Evolutionary conservation across 2,797 vertebrate species (phyloP).

Genomic region (Leptoclinus maculatus): DNA sequence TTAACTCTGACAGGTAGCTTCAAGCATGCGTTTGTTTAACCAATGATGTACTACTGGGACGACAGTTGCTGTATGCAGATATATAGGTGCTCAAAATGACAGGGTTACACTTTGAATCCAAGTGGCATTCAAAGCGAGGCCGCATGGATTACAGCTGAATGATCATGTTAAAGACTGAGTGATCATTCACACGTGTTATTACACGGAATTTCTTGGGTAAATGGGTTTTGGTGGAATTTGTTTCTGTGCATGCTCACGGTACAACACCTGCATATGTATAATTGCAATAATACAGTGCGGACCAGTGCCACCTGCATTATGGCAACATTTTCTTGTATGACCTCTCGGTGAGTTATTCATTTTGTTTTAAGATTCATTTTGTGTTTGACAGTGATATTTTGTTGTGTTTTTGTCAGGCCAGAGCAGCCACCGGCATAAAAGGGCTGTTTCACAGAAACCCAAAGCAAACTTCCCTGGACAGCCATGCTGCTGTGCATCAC

Average conservation of each 20-base stretch:
- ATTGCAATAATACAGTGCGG: conserved; percentile 31
- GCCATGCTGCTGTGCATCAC: conserved; percentile 97
- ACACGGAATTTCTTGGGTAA: not conserved
- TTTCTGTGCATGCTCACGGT: conserved; percentile 57
- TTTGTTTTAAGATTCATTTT: not conserved
- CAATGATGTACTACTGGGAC: not conserved
- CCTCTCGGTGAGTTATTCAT: not conserved
- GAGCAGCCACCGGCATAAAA: conserved; percentile 95
- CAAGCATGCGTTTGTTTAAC: conserved; percentile 13
- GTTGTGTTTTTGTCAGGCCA: conserved; percentile 85
- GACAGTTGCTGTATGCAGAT: not conserved
- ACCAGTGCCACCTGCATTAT: conserved; percentile 34
- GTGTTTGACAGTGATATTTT: conserved; percentile 44
- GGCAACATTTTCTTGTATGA: not conserved
- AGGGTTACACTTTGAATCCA: conserved; percentile 40
- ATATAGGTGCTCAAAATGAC: conserved; percentile 5
- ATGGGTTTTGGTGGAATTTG: conserved; percentile 12
- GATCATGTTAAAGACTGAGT: conserved; percentile 7
- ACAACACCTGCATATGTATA: conserved; percentile 7
- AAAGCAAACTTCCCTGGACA: conserved; percentile 99
- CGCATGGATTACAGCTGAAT: conserved; percentile 34
- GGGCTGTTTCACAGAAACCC: conserved; percentile 98
- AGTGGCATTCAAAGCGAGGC: conserved; percentile 44
- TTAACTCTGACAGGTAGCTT: not conserved
- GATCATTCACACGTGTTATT: conserved; percentile 31